Conservation (phyloP, 2,888 invertebrate genomes). For the Brassicogethes aeneus region DNA sequence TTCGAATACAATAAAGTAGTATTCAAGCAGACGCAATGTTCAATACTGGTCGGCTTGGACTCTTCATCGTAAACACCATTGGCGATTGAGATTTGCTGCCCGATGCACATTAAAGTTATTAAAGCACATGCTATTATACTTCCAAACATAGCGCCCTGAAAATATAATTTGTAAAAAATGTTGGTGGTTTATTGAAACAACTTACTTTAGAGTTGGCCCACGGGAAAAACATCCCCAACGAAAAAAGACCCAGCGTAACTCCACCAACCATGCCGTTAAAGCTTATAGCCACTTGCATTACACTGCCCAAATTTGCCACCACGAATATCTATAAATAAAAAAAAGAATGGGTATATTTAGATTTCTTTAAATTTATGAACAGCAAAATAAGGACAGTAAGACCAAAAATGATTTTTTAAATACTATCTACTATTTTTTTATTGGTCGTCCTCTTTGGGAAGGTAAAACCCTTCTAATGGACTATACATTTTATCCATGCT, state of each 20-base stretch:
- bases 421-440: too few species aligned
- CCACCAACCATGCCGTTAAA: slow-evolving; percentile 87
- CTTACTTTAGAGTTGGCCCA: slow-evolving; percentile 73
- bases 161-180: slow-evolving; percentile 12
- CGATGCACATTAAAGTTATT: slow-evolving; percentile 57
- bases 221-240: slow-evolving; percentile 82
- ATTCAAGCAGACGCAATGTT: slow-evolving; percentile 46
- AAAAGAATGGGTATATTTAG: too few species aligned
- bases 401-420: too few species aligned
- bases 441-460: too few species aligned
- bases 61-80: slow-evolving; percentile 37
- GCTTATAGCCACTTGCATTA: slow-evolving; percentile 80
- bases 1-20: slow-evolving; percentile 15
- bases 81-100: slow-evolving; percentile 53
- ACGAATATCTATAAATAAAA: slow-evolving; percentile 59
- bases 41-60: slow-evolving; percentile 44
- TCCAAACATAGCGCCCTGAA: slow-evolving; percentile 57
- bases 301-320: slow-evolving; percentile 78
- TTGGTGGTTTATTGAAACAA: slow-evolving; percentile 3
- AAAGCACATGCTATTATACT: slow-evolving; percentile 50
- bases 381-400: too few species aligned
- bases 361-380: too few species aligned
- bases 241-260: slow-evolving; percentile 77
- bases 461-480: too few species aligned
- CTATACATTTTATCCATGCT: too few species aligned